Conservation (phyloP, 2,797 vertebrate species). For the Enteromius radiatus region DNA sequence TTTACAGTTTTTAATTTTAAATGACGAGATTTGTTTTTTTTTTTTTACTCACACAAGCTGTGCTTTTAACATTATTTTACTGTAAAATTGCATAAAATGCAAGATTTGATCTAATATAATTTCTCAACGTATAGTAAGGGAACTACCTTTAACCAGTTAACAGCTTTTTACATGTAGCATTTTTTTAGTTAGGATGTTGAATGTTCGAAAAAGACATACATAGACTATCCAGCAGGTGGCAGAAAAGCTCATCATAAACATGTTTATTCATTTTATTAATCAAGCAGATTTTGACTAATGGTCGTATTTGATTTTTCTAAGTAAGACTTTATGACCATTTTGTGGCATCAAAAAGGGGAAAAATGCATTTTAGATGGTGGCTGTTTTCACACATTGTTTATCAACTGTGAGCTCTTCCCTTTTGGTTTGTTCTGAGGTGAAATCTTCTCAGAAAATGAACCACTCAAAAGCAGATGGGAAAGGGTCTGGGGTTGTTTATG, state of each 20-base stretch:
- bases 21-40: not conserved
- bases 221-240: slow-evolving; percentile 69
- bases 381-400: not conserved
- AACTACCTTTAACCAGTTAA: no score
- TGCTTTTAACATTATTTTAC: not conserved
- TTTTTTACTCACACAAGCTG: not conserved
- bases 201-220: not conserved
- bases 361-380: not conserved
- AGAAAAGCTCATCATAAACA: slow-evolving; percentile 55
- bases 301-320: not conserved
- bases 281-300: slow-evolving; percentile 1
- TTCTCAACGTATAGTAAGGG: not conserved
- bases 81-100: not conserved
- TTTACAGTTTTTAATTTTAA: not conserved
- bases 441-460: not conserved
- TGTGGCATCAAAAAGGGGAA: not conserved
- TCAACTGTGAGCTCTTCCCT: not conserved
- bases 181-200: not conserved
- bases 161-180: not conserved
- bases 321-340: not conserved
- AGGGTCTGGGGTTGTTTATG: slow-evolving; percentile 20
- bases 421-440: not conserved
- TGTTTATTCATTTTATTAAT: slow-evolving; percentile 14
- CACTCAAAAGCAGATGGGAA: slow-evolving; percentile 23
- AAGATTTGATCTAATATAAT: not conserved